These are phyloP conservation scores for Neoascia interrupta DNA, from an alignment of 2,888 invertebrate genomes.

Conservation along the genomic window DNA sequence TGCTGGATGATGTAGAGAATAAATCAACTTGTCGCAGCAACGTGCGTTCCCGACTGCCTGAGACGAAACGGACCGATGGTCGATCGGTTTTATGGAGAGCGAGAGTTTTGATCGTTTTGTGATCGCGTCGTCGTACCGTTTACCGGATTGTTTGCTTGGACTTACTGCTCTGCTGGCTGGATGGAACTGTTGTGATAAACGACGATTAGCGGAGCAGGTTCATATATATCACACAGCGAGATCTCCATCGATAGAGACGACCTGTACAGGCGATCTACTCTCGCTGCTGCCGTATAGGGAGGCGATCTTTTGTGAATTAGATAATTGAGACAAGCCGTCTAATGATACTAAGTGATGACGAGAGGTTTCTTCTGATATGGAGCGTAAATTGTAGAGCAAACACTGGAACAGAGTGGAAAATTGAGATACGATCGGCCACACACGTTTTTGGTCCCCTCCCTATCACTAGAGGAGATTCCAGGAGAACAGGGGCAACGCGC, in stretches of 20 bases:
- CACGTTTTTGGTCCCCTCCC: no score
- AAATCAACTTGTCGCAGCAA: neutral
- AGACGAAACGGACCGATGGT: conserved; percentile 16
- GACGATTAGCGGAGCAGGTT: neutral
- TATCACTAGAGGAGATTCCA: no score
- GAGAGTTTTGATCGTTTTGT: conserved; percentile 9
- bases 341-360: conserved; percentile 37
- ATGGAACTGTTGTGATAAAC: conserved; percentile 16
- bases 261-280: neutral
- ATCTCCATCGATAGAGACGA: neutral
- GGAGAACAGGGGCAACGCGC: no score
- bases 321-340: conserved; percentile 36
- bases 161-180: no score
- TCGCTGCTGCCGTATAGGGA: no score
- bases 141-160: neutral
- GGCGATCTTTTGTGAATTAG: neutral
- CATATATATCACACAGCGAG: neutral
- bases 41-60: conserved; percentile 13
- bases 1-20: neutral
- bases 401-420: neutral
- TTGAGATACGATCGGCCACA: conserved; percentile 5
- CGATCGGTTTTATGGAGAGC: conserved; percentile 18
- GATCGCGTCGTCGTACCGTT: neutral
- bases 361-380: neutral
- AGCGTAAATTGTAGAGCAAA: conserved; percentile 26